Conservation (phyloP, 1,140 invertebrate species). For the Drosophila athabasca region DNA sequence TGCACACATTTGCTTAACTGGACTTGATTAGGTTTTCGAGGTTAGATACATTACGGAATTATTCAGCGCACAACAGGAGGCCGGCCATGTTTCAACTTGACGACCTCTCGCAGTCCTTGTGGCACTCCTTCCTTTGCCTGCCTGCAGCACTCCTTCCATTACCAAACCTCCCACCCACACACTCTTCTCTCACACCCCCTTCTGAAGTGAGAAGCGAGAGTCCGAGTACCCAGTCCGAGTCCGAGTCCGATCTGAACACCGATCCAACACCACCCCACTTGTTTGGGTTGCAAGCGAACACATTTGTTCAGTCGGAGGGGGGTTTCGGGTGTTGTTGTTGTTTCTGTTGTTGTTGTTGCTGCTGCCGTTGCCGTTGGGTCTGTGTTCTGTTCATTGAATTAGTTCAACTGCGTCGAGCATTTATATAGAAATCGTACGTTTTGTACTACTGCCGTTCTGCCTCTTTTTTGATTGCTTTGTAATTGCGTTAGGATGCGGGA, state of each 20-base stretch:
- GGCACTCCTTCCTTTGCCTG: too few relatives aligned
- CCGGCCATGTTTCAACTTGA: too few relatives aligned
- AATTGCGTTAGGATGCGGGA: slow-evolving; percentile 63
- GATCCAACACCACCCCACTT: slow-evolving; percentile 58
- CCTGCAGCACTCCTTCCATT: too few relatives aligned
- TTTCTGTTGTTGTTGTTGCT: too few relatives aligned
- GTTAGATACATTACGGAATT: slow-evolving; percentile 78
- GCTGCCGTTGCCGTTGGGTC: slow-evolving; percentile 1
- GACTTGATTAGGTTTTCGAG: slow-evolving; percentile 79
- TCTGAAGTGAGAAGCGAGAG: too few relatives aligned
- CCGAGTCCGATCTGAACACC: slow-evolving; percentile 27
- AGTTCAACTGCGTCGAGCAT: slow-evolving; percentile 50
- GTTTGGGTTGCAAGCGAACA: slow-evolving; percentile 45
- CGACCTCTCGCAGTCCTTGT: too few relatives aligned
- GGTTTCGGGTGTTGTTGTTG: too few relatives aligned
- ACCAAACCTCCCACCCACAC: not conserved
- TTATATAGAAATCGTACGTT: slow-evolving; percentile 26
- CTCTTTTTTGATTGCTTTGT: slow-evolving; percentile 70
- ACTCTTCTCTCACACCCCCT: slow-evolving; percentile 2
- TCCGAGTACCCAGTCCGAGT: not conserved
- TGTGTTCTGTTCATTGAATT: slow-evolving; percentile 47
- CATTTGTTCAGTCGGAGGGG: not conserved
- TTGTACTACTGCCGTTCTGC: slow-evolving; percentile 21
- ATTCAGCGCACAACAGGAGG: slow-evolving; percentile 59
- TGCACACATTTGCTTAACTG: slow-evolving; percentile 71